Conservation (phyloP, 2,888 invertebrate genomes). For the Osedax frankpressi region DNA sequence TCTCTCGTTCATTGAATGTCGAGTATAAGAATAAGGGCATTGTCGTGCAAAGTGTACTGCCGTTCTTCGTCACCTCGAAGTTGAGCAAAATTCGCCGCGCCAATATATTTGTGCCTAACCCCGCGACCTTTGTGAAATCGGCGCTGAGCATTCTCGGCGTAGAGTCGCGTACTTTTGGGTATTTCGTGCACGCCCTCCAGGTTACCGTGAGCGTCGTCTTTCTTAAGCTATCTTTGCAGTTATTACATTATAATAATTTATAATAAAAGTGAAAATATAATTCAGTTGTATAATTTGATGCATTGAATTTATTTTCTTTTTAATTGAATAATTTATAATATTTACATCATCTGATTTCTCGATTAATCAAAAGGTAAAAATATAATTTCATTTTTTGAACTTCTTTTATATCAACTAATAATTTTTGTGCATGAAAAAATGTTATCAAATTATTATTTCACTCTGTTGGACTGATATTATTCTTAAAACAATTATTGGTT, state of each 20-base stretch:
- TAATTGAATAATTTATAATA: too few relatives aligned
- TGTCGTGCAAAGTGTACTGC: slow-evolving; percentile 58
- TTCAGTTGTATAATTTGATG: too few relatives aligned
- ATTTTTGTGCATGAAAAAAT: too few relatives aligned
- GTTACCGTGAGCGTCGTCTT: slow-evolving; percentile 26
- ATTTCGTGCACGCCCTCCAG: slow-evolving; percentile 40
- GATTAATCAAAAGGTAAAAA: too few relatives aligned
- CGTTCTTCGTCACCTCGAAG: slow-evolving; percentile 79
- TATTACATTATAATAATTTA: neutral
- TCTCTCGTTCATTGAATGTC: slow-evolving; percentile 39
- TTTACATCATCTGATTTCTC: too few relatives aligned
- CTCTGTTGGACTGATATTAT: too few relatives aligned
- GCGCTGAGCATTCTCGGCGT: slow-evolving; percentile 41
- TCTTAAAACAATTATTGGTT: too few relatives aligned
- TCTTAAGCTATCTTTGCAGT: neutral
- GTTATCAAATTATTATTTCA: too few relatives aligned
- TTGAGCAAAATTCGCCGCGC: slow-evolving; percentile 39
- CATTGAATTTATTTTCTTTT: too few relatives aligned
- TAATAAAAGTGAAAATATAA: too few relatives aligned
- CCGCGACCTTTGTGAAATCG: slow-evolving; percentile 36
- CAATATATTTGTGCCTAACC: slow-evolving; percentile 37
- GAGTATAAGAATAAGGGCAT: slow-evolving; percentile 46
- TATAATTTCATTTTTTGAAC: too few relatives aligned
- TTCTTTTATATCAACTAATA: too few relatives aligned
- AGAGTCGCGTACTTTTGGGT: slow-evolving; percentile 39